These are phyloP conservation scores for Lochmaea crataegi DNA, from an alignment of 2,888 invertebrate species.

Conservation along the genomic window DNA sequence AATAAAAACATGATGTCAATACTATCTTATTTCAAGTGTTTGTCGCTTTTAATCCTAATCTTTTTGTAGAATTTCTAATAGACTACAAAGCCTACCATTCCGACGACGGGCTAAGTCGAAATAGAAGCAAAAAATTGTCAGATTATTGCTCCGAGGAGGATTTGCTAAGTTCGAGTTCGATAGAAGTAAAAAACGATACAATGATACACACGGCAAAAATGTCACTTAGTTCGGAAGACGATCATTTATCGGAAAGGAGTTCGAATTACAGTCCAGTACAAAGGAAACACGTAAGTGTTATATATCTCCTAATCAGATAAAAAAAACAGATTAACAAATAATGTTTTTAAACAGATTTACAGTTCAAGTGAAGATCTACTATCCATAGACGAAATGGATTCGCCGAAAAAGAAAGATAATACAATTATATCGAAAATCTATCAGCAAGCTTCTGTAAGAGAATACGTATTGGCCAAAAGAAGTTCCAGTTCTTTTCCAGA, in stretches of 20 bases:
- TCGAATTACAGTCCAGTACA: slow-evolving; percentile 1
- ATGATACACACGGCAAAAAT: slow-evolving; percentile 31
- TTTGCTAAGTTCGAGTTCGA: slow-evolving; percentile 28
- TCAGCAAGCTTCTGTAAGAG: slow-evolving; percentile 52
- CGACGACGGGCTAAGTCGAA: slow-evolving; percentile 42
- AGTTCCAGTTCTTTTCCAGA: slow-evolving; percentile 47
- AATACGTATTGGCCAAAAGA: slow-evolving; percentile 52
- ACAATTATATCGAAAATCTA: slow-evolving; percentile 57
- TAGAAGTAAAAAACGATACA: slow-evolving; percentile 23
- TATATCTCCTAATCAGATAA: background rate
- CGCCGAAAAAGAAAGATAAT: slow-evolving; percentile 53
- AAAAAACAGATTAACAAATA: background rate
- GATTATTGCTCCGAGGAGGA: slow-evolving; percentile 50
- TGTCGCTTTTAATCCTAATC: no score
- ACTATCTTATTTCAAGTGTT: no score
- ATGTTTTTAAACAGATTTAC: slow-evolving; percentile 32
- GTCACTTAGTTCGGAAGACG: slow-evolving; percentile 44
- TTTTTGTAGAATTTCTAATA: background rate
- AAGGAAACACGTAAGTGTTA: background rate
- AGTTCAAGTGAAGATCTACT: slow-evolving; percentile 51
- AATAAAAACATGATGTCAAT: no score
- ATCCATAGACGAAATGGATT: slow-evolving; percentile 45
- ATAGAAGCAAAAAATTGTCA: slow-evolving; percentile 40
- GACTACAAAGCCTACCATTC: slow-evolving; percentile 33
- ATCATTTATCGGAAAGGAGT: slow-evolving; percentile 31